phyloP scores from a whole-genome alignment of 2,888 invertebrate genomes.

The Pegoplata infirma region DNA sequence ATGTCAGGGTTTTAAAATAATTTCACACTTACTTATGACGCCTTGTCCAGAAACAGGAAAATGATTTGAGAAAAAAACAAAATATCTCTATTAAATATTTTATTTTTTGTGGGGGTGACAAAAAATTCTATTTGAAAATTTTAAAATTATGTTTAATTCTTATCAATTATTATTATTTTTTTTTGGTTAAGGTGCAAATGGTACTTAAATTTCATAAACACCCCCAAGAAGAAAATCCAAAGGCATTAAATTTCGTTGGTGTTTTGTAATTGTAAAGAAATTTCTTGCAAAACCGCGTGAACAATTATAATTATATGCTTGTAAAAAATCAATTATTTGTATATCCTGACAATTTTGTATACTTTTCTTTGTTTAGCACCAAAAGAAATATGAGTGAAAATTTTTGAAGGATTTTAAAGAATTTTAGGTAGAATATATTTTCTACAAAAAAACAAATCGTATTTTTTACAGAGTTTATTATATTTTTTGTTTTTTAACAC shows the following conservation, averaged over 20 bases:
- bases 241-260: conserved; percentile 51
- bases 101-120: conserved; percentile 34
- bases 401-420: not conserved
- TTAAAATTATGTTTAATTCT: conserved; percentile 21
- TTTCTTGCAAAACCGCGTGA: conserved; percentile 51
- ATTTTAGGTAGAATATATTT: not conserved
- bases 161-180: too few species aligned
- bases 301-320: conserved; percentile 50
- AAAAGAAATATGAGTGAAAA: conserved; percentile 25
- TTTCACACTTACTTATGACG: conserved; percentile 61
- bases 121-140: conserved; percentile 2
- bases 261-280: not conserved
- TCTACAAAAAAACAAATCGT: not conserved
- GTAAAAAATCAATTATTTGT: conserved; percentile 54
- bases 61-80: not conserved
- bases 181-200: conserved; percentile 51
- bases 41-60: conserved; percentile 5
- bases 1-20: conserved; percentile 46
- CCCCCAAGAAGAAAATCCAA: conserved; percentile 42
- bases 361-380: conserved; percentile 15
- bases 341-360: conserved; percentile 47
- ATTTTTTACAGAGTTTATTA: not conserved
- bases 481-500: not conserved
- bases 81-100: conserved; percentile 20
- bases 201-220: conserved; percentile 61